Evolutionary conservation across 2,888 invertebrate species (phyloP).

Genomic region (Neoascia interrupta): DNA sequence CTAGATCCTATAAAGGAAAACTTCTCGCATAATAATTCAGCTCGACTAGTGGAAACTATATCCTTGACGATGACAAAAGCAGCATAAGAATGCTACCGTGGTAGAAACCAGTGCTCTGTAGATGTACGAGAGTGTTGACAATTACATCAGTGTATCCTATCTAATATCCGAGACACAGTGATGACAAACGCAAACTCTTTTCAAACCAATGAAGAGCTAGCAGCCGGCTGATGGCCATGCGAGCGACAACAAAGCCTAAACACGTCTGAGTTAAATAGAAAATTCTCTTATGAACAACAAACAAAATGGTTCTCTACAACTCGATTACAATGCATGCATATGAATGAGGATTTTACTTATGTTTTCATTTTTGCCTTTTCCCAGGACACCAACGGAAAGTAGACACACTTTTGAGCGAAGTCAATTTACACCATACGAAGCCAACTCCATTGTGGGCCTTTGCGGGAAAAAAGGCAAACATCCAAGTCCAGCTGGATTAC

Average conservation of each 20-base stretch:
- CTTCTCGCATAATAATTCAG: constrained; percentile 63
- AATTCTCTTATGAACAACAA: constrained; percentile 61
- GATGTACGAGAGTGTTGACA: constrained; percentile 21
- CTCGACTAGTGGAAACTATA: constrained; percentile 49
- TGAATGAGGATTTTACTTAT: constrained; percentile 39
- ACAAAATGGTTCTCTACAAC: constrained; percentile 56
- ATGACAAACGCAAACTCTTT: constrained; percentile 37
- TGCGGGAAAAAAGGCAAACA: too few species aligned
- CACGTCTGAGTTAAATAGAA: constrained; percentile 57
- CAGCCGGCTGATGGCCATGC: background rate
- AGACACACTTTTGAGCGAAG: constrained; percentile 23
- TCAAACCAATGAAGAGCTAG: constrained; percentile 37
- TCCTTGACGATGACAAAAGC: constrained; percentile 23
- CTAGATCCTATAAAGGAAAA: constrained; percentile 54
- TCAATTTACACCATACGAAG: constrained; percentile 42
- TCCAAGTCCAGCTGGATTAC: constrained; percentile 49
- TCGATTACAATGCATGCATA: constrained; percentile 54
- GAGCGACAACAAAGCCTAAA: constrained; percentile 25
- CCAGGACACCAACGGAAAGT: background rate
- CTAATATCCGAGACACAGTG: constrained; percentile 36
- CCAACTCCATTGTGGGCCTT: constrained; percentile 24
- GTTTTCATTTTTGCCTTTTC: constrained; percentile 14
- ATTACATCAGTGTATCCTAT: constrained; percentile 32
- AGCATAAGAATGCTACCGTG: constrained; percentile 15
- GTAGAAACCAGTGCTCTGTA: constrained; percentile 9